Evolutionary conservation across 1,140 invertebrate genomes (phyloP).

Genomic region (Sinonovacula constricta): DNA sequence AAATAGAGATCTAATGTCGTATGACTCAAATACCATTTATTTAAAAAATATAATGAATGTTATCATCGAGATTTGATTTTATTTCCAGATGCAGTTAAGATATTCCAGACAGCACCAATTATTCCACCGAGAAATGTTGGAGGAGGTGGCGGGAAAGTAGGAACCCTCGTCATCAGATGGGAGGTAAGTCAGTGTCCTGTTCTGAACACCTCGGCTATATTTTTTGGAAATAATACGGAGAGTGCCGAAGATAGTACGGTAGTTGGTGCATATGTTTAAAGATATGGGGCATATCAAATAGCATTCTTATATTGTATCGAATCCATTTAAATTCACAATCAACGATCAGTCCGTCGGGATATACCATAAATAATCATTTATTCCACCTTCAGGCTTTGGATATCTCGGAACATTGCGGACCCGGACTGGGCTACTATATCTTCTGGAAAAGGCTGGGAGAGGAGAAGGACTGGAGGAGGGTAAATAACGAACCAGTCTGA

Average conservation of each 20-base stretch:
- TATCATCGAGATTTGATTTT: neutral
- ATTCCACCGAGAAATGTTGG: constrained; percentile 54
- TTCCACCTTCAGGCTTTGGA: constrained; percentile 32
- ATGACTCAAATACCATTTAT: neutral
- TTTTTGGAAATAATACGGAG: neutral
- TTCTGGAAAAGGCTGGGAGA: constrained; percentile 30
- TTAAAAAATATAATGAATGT: neutral
- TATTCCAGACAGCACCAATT: constrained; percentile 47
- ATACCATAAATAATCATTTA: neutral
- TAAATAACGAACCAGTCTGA: too few species aligned
- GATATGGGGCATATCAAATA: neutral
- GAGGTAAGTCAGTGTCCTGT: constrained; percentile 62
- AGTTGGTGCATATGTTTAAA: too few species aligned
- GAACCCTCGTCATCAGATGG: constrained; percentile 61
- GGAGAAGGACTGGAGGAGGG: constrained; percentile 12
- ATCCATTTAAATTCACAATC: neutral
- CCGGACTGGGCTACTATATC: constrained; percentile 29
- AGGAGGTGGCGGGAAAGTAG: constrained; percentile 66
- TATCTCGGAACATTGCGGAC: constrained; percentile 27
- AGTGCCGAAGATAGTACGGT: neutral
- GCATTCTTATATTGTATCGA: neutral
- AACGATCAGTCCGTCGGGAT: neutral
- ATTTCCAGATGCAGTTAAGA: constrained; percentile 55
- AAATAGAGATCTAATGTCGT: neutral
- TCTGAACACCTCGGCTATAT: neutral